Evolutionary conservation across 2,888 invertebrate genomes (phyloP), one percentile per base, ranked within the genome.

Genomic region (Epinotia ramella): DNA sequence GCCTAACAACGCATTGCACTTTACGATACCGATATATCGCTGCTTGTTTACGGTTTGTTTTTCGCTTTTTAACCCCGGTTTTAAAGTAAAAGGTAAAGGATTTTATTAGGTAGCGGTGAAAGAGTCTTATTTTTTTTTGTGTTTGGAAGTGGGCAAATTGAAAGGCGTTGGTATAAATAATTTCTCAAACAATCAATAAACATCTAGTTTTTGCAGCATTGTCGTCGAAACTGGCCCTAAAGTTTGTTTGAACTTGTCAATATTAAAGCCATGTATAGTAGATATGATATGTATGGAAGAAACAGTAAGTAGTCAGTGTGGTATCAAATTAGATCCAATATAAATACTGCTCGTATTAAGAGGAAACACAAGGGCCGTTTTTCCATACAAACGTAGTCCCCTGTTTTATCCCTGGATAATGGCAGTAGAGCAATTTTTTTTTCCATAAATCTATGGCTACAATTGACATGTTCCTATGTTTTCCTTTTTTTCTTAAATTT

Each of bases 11-110:
- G 72, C 46, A 76, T 72, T 67, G 71, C 76, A 76, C 76, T 76
- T 76, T 76, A 76, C 76, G 76, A 76, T 67, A 67, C 72, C 71
- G 76, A 72, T 76, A 60, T 76, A 76, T 76, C 76, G 76, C 67
- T 62, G 66, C 68, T 73, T 73, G 59, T 76, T 76, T 76, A 76
- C 46, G 71, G 67, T 76, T 76, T 71, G 75, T 76, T 76, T 53
- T 69, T 62, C 60, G 56, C 59, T 66, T 66, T 71, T 72, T 63
- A 67, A 75, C 59, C 40, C 56, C 33, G 20, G 16, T 7, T 53
- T 72, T 62, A 40, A 73, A 75, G 65, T 75, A 75, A 75, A 75
- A 66, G 75, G 75, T 71, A 70, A 60, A 24, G 49, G 40, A 56
- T 70, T 75, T 75, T 75, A 75, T 75, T 66, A 56, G 75, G 75